Base-by-base conservation (phyloP, 92 coral and sea anemone species). In the Palythoa grandis region DNA sequence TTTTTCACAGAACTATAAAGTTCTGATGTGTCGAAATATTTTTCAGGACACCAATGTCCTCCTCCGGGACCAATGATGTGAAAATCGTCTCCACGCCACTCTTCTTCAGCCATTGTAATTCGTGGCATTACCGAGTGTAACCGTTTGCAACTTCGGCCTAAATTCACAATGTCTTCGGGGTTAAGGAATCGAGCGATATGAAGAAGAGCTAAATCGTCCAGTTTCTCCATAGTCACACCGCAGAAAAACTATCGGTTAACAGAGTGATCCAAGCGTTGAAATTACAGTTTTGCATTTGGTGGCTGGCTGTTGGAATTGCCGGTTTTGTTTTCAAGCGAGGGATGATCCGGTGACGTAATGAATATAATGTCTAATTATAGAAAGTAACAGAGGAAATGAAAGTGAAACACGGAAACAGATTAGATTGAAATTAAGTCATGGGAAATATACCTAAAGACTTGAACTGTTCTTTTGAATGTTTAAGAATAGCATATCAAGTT, bases 101-200 rank as follows among this genome's bases (percentile, higher is more conserved):
- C 74, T 29, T 69, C 43, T 15, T 35, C 47, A 19, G 68, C 11
- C 5, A 58, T 50, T 13, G 67, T 25, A 65, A 72, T 77, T 65
- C 43, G 77, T 14, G 95, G 95, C 54, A 90, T 65, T 5, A 90
- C 19, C 7, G 87, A 54, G 65, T 87, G 72, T 11, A 92, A 53
- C 4, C 87, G 69, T 40, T 63, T 52, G 66, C 86, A 87, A 10
- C 89, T 84, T 29, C 50, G 17, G 17, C 88, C 90, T 11, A 90
- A 74, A 14, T 88, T 83, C 29, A 89, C 87, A 11, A 85, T 82
- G 13, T 92, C 95, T 54, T 84, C 89, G 11, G 95, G 95, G 20
- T 17, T 40, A 19, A 89, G 91, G 60, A 87, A 90, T 14, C 86
- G 74, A 19, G 83, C 76, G 23, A 92, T 84, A 47, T 90, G 80